phyloP scores from a whole-genome alignment of 2,113 vertebrate species.

The Gallinago paraguaiae region DNA sequence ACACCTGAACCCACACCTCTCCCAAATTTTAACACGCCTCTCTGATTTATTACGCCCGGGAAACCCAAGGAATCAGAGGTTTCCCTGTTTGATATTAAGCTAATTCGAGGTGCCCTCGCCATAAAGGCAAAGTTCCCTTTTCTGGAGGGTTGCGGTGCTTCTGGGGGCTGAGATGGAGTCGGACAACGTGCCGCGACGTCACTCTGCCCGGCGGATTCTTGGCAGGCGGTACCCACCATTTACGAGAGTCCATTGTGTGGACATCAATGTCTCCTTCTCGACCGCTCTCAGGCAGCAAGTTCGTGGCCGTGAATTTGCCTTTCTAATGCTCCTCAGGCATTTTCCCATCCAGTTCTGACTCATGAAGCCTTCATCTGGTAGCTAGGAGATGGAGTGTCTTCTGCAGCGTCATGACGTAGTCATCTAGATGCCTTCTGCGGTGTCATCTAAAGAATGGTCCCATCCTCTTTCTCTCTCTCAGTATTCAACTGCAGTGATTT shows the following conservation, averaged over 20 bases:
- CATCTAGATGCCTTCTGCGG: background rate
- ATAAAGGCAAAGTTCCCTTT: background rate
- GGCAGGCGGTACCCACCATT: constrained; percentile 30
- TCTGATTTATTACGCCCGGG: background rate
- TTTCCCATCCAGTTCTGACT: constrained; percentile 37
- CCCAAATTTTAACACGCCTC: background rate
- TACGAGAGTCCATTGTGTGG: constrained; percentile 44
- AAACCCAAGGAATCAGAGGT: background rate
- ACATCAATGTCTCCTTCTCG: constrained; percentile 46
- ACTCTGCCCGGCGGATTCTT: constrained; percentile 56
- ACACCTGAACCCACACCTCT: background rate
- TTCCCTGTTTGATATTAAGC: constrained; percentile 2
- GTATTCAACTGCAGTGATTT: background rate
- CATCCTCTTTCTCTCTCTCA: background rate
- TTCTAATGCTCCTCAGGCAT: background rate
- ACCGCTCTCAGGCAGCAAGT: constrained; percentile 19
- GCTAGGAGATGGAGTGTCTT: background rate
- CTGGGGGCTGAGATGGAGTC: background rate
- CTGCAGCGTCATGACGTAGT: background rate
- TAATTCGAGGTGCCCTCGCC: background rate
- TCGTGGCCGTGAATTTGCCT: constrained; percentile 46
- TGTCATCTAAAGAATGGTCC: background rate
- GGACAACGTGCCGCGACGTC: background rate
- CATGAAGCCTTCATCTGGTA: background rate
- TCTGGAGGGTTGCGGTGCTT: background rate